Percentiles rank a stretch among this genome's conserved stretches.
Evolutionary conservation across 2,888 invertebrate species (phyloP).

Genomic region (Eumerus sabulonum): DNA sequence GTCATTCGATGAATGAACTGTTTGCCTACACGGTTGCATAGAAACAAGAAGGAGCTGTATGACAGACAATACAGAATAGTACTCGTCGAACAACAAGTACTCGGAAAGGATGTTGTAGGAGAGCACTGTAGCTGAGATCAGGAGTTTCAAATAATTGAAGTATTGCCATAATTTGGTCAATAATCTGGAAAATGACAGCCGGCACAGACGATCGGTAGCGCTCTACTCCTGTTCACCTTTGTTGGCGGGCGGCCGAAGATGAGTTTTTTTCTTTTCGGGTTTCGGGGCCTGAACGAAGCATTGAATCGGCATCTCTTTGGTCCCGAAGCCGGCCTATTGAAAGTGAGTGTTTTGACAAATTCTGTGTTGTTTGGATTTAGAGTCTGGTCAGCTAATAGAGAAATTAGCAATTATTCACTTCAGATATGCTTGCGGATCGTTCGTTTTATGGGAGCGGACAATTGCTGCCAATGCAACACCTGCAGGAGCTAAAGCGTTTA

Average conservation of each 20-base stretch:
- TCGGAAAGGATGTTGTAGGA: slow-evolving; percentile 47
- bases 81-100: slow-evolving; percentile 25
- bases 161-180: slow-evolving; percentile 75
- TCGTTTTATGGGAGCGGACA: neutral
- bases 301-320: slow-evolving; percentile 23
- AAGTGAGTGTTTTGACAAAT: slow-evolving; percentile 69
- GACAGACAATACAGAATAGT: slow-evolving; percentile 6
- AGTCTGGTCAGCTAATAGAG: slow-evolving; percentile 71
- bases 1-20: slow-evolving; percentile 40
- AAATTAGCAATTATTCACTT: slow-evolving; percentile 76
- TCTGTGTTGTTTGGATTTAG: slow-evolving; percentile 64
- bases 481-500: slow-evolving; percentile 2
- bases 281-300: too few species aligned
- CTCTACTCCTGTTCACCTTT: slow-evolving; percentile 42
- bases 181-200: slow-evolving; percentile 73
- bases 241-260: slow-evolving; percentile 7
- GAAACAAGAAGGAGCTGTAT: slow-evolving; percentile 9
- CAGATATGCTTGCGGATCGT: slow-evolving; percentile 73
- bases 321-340: slow-evolving; percentile 58
- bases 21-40: slow-evolving; percentile 16
- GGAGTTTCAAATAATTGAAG: slow-evolving; percentile 60
- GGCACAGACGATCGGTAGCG: slow-evolving; percentile 19
- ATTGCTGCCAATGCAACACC: neutral
- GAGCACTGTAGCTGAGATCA: slow-evolving; percentile 47
- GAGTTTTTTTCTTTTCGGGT: too few species aligned